Conservation (phyloP, 2,888 invertebrate species). For the Phasia obesa region DNA sequence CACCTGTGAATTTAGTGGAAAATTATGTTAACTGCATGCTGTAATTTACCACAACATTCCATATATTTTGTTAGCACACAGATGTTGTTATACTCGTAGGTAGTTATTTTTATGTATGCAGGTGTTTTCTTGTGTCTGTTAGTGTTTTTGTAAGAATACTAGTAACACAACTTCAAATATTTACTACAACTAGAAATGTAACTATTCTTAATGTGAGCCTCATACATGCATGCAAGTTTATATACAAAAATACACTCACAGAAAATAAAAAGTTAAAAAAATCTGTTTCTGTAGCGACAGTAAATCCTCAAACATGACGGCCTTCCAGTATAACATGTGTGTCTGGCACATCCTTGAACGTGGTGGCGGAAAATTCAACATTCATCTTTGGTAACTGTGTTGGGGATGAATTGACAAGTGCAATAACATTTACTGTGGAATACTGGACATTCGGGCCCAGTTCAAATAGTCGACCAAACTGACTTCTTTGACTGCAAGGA, state of each 20-base stretch:
- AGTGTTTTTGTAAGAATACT: constrained; percentile 42
- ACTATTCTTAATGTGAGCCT: constrained; percentile 20
- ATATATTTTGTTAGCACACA: constrained; percentile 42
- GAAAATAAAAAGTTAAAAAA: background rate
- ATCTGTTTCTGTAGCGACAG: no score
- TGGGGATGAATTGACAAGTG: no score
- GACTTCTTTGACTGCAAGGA: no score
- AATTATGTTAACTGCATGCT: constrained; percentile 70
- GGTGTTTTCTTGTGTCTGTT: background rate
- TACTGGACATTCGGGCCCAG: no score
- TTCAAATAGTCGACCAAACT: no score
- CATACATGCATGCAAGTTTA: constrained; percentile 19
- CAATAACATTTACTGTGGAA: no score
- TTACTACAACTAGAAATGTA: constrained; percentile 7
- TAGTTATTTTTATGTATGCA: background rate
- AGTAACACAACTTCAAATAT: constrained; percentile 25
- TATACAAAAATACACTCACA: background rate
- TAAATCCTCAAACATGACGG: no score
- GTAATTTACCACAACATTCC: constrained; percentile 66
- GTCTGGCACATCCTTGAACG: no score
- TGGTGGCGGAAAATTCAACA: no score
- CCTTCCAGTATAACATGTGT: no score
- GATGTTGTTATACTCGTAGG: constrained; percentile 8
- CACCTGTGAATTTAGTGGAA: constrained; percentile 65
- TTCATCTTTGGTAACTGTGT: no score